Conservation (phyloP, 1,140 invertebrate species). For the Hyles vespertilio region DNA sequence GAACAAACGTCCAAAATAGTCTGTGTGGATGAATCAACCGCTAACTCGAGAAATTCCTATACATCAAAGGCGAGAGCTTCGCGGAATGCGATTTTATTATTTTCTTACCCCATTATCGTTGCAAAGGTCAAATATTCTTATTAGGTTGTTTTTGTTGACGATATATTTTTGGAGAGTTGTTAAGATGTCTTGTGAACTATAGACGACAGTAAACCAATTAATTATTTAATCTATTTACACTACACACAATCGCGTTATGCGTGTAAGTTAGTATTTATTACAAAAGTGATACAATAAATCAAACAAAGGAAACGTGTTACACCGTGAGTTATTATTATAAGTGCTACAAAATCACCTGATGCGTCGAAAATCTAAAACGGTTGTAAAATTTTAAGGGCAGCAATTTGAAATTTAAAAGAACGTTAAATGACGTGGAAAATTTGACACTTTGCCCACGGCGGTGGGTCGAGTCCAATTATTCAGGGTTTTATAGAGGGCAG, state of each 20-base stretch:
- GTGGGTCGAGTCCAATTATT: constrained; percentile 23
- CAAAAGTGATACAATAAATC: no score
- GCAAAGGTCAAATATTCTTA: constrained; percentile 15
- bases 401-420: constrained; percentile 39
- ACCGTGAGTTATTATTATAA: background rate
- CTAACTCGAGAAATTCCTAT: constrained; percentile 53
- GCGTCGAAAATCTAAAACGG: constrained; percentile 15
- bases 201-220: no score
- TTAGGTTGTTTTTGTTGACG: constrained; percentile 7
- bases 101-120: constrained; percentile 13
- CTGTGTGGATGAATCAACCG: constrained; percentile 51
- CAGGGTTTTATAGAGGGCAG: background rate
- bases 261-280: no score
- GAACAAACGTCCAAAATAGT: constrained; percentile 51
- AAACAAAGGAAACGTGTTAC: no score
- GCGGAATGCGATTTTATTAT: constrained; percentile 40
- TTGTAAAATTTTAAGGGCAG: constrained; percentile 24
- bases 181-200: background rate
- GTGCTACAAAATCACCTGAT: constrained; percentile 1
- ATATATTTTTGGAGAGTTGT: no score
- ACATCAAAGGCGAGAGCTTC: constrained; percentile 59
- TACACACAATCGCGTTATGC: no score
- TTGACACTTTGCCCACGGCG: constrained; percentile 54
- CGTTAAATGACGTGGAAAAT: constrained; percentile 61
- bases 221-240: no score